These are phyloP conservation scores for human DNA, from an alignment of 2,113 vertebrate genomes.

Conservation along the genomic window DNA sequence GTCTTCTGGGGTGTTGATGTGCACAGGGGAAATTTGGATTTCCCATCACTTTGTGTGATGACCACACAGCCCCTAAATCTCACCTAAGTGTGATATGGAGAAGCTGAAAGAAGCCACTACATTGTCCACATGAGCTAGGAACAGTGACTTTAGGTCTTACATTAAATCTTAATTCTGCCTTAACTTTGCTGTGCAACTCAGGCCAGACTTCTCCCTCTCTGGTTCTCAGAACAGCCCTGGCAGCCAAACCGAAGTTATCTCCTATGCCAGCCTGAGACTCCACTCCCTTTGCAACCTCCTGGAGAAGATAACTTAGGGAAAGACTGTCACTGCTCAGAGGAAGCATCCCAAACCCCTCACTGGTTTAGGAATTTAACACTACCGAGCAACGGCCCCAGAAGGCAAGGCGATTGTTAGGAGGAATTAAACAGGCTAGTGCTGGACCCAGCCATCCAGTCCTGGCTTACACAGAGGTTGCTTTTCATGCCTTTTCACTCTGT, in stretches of 20 bases:
- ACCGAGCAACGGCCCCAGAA: background rate
- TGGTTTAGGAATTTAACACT: background rate
- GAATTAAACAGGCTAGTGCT: background rate
- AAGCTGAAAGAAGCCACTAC: background rate
- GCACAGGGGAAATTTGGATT: background rate
- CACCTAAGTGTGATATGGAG: background rate
- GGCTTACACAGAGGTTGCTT: conserved; percentile 19
- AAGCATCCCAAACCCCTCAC: background rate
- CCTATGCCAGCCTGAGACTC: background rate
- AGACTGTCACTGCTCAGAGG: background rate
- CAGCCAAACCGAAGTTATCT: background rate
- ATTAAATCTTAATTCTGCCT: background rate
- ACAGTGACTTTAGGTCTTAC: background rate
- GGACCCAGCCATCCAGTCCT: background rate
- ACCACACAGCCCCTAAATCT: background rate
- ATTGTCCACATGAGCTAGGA: background rate
- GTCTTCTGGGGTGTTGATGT: background rate
- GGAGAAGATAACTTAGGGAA: background rate
- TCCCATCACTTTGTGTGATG: background rate
- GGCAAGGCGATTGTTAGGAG: background rate
- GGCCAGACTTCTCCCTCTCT: conserved; percentile 12
- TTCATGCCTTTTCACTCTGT: conserved; percentile 36
- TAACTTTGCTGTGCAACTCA: background rate
- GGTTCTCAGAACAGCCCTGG: background rate
- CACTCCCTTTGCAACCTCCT: background rate